phyloP scores from a whole-genome alignment of 2,797 vertebrate species.

The Argyrosomus regius region DNA sequence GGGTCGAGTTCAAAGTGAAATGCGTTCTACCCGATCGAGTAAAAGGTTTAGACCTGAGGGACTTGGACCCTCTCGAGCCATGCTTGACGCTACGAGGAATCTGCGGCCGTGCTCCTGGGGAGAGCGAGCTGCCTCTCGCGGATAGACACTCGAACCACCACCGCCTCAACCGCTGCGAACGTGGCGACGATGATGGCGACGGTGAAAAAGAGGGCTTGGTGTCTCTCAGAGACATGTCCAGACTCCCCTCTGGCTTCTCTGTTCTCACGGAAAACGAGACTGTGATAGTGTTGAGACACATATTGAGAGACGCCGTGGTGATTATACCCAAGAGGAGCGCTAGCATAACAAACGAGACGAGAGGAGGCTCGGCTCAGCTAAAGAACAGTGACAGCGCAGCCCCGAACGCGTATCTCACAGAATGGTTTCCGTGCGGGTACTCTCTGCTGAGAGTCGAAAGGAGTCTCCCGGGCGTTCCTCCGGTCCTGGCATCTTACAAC shows the following conservation, averaged over 20 bases:
- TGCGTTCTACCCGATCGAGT: neutral
- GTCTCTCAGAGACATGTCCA: slow-evolving; percentile 8
- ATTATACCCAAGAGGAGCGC: neutral
- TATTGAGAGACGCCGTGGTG: slow-evolving; percentile 10
- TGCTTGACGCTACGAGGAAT: neutral
- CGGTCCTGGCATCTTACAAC: neutral
- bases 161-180: neutral
- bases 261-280: neutral
- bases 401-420: neutral
- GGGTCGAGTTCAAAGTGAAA: neutral
- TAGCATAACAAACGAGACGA: rapidly evolving
- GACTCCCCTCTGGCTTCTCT: neutral
- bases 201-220: too few species aligned
- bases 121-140: too few species aligned
- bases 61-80: neutral
- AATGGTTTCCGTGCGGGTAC: slow-evolving; percentile 28
- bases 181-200: too few species aligned
- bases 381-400: too few species aligned
- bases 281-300: neutral
- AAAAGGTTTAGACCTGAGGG: neutral
- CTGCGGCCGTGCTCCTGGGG: neutral
- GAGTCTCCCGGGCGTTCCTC: neutral
- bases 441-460: neutral
- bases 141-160: too few species aligned
- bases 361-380: neutral